Base-by-base conservation (phyloP, 2,888 invertebrate genomes). In the Sarcophaga variegata region DNA sequence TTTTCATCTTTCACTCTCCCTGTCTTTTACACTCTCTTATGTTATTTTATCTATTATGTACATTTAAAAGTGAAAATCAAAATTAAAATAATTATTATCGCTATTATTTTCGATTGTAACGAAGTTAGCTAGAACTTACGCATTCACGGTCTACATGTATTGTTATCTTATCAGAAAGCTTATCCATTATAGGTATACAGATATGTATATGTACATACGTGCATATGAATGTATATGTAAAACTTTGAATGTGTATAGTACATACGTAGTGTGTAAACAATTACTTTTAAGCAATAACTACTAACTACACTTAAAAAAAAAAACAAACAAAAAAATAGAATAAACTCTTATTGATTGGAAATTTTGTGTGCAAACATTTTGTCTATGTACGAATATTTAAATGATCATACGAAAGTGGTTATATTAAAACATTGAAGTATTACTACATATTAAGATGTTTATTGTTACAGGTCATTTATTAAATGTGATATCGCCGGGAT, bases 131-230 rank as follows among this genome's bases (percentile, higher is more conserved):
- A 64, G n/a, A 60, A 27, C 4, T 25, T 64, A 64, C 10, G 12
- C 22, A 20, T 62, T 27, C 8, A 27, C 8, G 4, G 17, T 49
- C 60, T 60, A 67, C 25, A 4, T 71, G 49, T 27, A 3, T 75
- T 62, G 37, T 86, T 86, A 86, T 83, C 86, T 83, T 83, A 82
- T 82, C 79, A 62, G 60, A 74, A 80, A 79, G 69, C 81, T 85
- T 80, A 71, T 76, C 66, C 69, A 67, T 54, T 78, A 22, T n/a
- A 49, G 11, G 22, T 20, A 81, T 17, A 59, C 67, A 20, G 67
- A 67, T 60, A 8, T 12, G 45, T 25, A 12, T 67, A 63, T 14
- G 27, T 60, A 8, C 6, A 27, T 54, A 49, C 49, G 49, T 70
- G 4, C 60, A 45, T 77, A 59, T 59, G 27, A 59, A 49, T 6